phyloP scores from a whole-genome alignment of 2,888 invertebrate species.

The Schizotus pectinicornis region DNA sequence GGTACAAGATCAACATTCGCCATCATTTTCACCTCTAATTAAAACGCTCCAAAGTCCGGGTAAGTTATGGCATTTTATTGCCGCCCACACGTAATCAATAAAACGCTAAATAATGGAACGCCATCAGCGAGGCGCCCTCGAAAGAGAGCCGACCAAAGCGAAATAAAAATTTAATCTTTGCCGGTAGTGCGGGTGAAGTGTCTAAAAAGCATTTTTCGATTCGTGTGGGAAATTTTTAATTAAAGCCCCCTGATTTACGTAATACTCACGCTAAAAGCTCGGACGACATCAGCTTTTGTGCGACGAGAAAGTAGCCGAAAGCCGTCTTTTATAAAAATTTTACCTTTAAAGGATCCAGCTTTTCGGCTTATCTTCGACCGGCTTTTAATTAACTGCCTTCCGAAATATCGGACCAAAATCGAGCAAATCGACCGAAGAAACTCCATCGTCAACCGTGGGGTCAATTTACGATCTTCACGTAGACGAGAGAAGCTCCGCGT shows the following conservation, averaged over 20 bases:
- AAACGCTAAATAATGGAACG: not conserved
- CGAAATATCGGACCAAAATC: too few relatives aligned
- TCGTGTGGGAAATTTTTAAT: conserved; percentile 15
- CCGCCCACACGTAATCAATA: not conserved
- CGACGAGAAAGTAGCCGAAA: conserved; percentile 5
- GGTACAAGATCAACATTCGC: conserved; percentile 21
- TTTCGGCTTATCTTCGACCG: not conserved
- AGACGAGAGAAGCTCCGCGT: too few relatives aligned
- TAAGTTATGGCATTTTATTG: not conserved
- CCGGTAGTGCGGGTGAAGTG: conserved; percentile 6
- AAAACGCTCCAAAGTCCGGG: not conserved
- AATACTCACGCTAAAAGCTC: conserved; percentile 12
- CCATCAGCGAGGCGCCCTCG: not conserved
- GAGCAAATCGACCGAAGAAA: too few relatives aligned
- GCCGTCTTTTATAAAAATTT: conserved; percentile 1
- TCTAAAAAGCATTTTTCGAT: conserved; percentile 9
- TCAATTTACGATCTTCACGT: too few relatives aligned
- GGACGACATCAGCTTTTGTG: conserved; percentile 1
- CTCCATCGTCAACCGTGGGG: too few relatives aligned
- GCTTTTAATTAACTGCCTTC: conserved; percentile 9
- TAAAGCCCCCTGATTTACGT: conserved; percentile 12
- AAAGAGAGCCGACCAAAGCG: conserved; percentile 1
- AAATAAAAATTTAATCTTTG: conserved; percentile 15
- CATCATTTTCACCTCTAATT: conserved; percentile 21
- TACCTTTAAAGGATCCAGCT: conserved; percentile 1